phyloP scores from a whole-genome alignment of 2,888 invertebrate species.

The Aporophyla nigra region DNA sequence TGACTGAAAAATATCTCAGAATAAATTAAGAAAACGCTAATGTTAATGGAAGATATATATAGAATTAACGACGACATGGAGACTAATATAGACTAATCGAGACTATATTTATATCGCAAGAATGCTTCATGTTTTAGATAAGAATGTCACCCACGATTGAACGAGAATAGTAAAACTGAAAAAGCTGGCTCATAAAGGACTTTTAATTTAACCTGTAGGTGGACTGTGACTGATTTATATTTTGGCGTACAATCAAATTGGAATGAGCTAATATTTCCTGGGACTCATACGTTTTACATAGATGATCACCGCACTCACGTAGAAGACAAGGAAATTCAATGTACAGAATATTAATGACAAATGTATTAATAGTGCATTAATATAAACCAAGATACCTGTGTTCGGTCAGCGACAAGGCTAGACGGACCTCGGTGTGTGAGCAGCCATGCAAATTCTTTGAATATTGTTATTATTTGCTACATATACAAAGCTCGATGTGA shows the following conservation, averaged over 20 bases:
- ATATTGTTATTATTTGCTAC: conserved; percentile 42
- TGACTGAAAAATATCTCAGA: neutral
- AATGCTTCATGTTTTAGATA: neutral
- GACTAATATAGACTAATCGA: neutral
- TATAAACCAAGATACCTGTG: conserved; percentile 55
- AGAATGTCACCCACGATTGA: conserved; percentile 16
- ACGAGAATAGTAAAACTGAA: conserved; percentile 30
- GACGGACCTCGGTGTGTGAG: conserved; percentile 34
- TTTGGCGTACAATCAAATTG: conserved; percentile 55
- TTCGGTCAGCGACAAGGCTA: conserved; percentile 61
- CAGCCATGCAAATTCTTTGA: conserved; percentile 65
- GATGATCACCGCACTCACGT: conserved; percentile 40
- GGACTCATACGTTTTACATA: conserved; percentile 26
- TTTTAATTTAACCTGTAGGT: conserved; percentile 27
- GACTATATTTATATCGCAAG: neutral
- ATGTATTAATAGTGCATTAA: conserved; percentile 57
- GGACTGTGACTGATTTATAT: conserved; percentile 44
- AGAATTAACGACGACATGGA: neutral
- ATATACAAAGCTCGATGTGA: conserved; percentile 20
- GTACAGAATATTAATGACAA: conserved; percentile 65
- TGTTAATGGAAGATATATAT: neutral
- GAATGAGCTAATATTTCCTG: conserved; percentile 49
- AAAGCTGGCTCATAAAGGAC: conserved; percentile 44
- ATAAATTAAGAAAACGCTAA: conserved; percentile 7
- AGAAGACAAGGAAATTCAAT: conserved; percentile 64